Evolutionary conservation across 1,140 invertebrate species (phyloP).

Genomic region (Olivierus martensii): DNA sequence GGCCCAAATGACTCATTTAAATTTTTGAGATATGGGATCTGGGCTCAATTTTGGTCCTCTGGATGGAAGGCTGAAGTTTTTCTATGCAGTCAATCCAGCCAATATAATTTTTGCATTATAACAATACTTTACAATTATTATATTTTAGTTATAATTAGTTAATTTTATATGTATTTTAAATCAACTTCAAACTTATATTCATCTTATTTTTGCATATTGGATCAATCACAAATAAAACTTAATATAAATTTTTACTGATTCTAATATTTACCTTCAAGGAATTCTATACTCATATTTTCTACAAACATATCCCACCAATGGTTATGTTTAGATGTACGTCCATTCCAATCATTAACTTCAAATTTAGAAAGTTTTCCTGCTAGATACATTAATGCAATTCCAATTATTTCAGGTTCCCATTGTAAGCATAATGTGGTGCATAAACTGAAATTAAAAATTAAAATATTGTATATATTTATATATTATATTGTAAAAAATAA

Average conservation of each 20-base stretch:
- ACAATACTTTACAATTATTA: neutral
- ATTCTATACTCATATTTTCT: constrained; percentile 85
- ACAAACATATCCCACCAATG: constrained; percentile 98
- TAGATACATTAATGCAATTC: constrained; percentile 92
- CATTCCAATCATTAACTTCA: constrained; percentile 83
- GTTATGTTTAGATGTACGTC: constrained; percentile 59
- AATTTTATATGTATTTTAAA: too few species aligned
- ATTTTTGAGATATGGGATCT: too few species aligned
- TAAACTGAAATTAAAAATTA: constrained; percentile 42
- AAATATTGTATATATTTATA: neutral
- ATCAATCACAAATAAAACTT: neutral
- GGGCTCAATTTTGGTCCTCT: too few species aligned
- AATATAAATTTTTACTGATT: neutral
- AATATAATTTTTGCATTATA: too few species aligned
- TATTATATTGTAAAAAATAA: constrained; percentile 1
- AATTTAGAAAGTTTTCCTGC: constrained; percentile 94
- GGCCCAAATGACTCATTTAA: too few species aligned
- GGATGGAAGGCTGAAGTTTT: too few species aligned
- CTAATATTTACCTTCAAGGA: constrained; percentile 56
- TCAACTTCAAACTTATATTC: neutral
- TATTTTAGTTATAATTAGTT: neutral
- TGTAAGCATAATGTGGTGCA: constrained; percentile 93
- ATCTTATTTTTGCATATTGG: neutral
- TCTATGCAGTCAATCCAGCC: too few species aligned
- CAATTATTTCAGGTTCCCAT: constrained; percentile 98